Evolutionary conservation across 1,140 invertebrate genomes (phyloP).

Genomic region (Hyposmocoma kahamanoa): DNA sequence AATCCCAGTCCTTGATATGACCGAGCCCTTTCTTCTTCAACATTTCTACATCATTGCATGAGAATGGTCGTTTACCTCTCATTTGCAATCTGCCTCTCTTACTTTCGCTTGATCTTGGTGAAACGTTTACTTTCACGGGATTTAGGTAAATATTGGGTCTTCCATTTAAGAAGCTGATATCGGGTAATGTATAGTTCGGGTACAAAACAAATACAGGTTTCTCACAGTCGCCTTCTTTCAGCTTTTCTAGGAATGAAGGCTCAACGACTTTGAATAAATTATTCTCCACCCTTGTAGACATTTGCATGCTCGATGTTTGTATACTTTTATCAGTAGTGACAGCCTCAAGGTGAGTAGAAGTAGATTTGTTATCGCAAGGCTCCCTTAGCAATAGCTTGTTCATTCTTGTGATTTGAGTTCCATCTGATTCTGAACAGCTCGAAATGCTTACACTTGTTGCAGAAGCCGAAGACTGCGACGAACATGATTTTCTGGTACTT

Average conservation of each 20-base stretch:
- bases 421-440: conserved; percentile 72
- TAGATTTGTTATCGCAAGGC: conserved; percentile 59
- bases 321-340: conserved; percentile 82
- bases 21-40: conserved; percentile 85
- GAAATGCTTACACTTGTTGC: conserved; percentile 70
- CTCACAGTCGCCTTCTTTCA: conserved; percentile 77
- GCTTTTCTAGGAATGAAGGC: conserved; percentile 78
- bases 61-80: conserved; percentile 81
- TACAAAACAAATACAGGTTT: conserved; percentile 92
- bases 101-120: conserved; percentile 46
- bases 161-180: conserved; percentile 86
- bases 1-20: conserved; percentile 93
- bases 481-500: conserved; percentile 59
- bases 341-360: conserved; percentile 74
- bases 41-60: conserved; percentile 87
- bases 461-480: conserved; percentile 59
- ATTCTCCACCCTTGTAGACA: conserved; percentile 50
- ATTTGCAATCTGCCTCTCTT: conserved; percentile 48
- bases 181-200: conserved; percentile 92
- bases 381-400: conserved; percentile 55
- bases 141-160: conserved; percentile 76
- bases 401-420: conserved; percentile 68
- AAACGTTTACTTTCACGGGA: conserved; percentile 63
- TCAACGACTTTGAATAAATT: conserved; percentile 75
- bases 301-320: conserved; percentile 76